Conservation (phyloP, 2,797 vertebrate genomes). For the Anableps anableps region DNA sequence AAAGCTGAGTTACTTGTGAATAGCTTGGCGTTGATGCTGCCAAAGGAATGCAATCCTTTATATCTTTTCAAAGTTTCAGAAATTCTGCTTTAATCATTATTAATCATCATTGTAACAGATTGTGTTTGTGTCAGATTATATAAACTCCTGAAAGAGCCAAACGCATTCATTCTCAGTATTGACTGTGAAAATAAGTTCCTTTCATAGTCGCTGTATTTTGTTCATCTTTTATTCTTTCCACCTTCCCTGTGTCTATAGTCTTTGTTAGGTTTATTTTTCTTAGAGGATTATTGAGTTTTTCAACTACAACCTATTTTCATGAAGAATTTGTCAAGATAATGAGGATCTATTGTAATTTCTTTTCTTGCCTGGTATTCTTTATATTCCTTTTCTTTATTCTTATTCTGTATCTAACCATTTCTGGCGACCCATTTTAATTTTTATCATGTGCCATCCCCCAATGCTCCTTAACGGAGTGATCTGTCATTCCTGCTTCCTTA, state of each 20-base stretch:
- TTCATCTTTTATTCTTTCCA: constrained; percentile 13
- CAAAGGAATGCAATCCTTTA: neutral
- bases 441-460: constrained; percentile 19
- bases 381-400: constrained; percentile 44
- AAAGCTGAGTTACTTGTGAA: neutral
- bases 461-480: constrained; percentile 29
- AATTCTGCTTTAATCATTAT: constrained; percentile 14
- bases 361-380: constrained; percentile 28
- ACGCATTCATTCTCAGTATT: constrained; percentile 11
- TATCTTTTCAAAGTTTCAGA: constrained; percentile 1
- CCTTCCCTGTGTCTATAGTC: constrained; percentile 22
- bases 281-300: constrained; percentile 53
- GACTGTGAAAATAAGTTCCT: neutral
- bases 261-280: constrained; percentile 53
- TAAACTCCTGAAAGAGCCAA: constrained; percentile 9
- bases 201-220: constrained; percentile 20
- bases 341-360: constrained; percentile 48
- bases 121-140: constrained; percentile 44
- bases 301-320: constrained; percentile 38
- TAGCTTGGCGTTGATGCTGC: neutral
- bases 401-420: constrained; percentile 28
- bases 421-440: constrained; percentile 39
- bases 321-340: constrained; percentile 59
- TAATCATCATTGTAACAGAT: constrained; percentile 29
- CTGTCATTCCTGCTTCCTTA: constrained; percentile 77